Percentiles rank a stretch among this genome's conserved stretches.
phyloP scores from a whole-genome alignment of 2,888 invertebrate genomes.

The Mesorhabditis belari region DNA sequence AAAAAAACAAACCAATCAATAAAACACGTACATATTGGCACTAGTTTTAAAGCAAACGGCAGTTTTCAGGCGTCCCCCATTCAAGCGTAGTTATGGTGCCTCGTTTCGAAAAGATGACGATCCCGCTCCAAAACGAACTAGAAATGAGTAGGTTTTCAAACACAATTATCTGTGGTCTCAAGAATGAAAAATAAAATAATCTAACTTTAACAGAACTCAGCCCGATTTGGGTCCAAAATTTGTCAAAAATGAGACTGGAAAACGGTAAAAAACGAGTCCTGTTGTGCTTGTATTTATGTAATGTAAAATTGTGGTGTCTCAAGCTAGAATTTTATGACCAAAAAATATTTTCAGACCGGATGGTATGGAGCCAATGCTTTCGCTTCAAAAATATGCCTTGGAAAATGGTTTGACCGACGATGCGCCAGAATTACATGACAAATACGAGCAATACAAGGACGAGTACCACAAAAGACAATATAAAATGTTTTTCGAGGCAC shows the following conservation, averaged over 20 bases:
- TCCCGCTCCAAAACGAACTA: background rate
- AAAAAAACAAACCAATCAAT: no score
- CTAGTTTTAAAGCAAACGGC: no score
- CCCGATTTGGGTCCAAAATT: no score
- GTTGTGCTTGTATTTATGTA: no score
- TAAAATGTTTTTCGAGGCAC: constrained; percentile 94
- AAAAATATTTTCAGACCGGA: background rate
- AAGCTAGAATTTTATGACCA: no score
- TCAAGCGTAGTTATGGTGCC: background rate
- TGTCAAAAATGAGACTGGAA: no score
- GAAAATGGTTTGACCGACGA: background rate
- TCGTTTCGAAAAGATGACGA: background rate
- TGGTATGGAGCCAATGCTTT: background rate
- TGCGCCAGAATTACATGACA: constrained; percentile 84
- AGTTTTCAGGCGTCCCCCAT: background rate
- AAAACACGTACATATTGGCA: no score
- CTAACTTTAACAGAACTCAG: no score
- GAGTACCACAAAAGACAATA: constrained; percentile 92
- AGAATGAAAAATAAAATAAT: no score
- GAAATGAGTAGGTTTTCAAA: background rate
- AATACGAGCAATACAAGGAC: constrained; percentile 95
- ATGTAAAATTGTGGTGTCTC: no score
- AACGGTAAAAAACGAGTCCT: no score
- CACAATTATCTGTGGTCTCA: no score
- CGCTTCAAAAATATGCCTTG: background rate